Percentiles rank a stretch among this genome's conserved stretches.
Evolutionary conservation across 2,888 invertebrate species (phyloP).

Genomic region (Trachelus troglodyta): DNA sequence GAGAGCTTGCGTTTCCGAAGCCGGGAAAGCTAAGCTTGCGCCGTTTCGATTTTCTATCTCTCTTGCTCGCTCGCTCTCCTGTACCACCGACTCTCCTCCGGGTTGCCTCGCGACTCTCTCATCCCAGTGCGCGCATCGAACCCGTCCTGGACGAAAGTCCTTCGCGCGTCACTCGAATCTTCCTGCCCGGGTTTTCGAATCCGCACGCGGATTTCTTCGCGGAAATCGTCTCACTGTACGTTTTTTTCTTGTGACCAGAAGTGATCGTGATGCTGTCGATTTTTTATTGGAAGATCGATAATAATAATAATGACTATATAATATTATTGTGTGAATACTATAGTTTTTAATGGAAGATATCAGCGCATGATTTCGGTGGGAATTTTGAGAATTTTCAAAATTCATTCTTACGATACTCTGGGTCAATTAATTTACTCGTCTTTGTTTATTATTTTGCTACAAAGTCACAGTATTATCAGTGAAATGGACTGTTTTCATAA

Average conservation of each 20-base stretch:
- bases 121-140: slow-evolving; percentile 65
- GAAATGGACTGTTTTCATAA: no score
- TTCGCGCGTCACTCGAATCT: slow-evolving; percentile 34
- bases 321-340: not conserved
- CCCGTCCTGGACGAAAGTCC: slow-evolving; percentile 67
- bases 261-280: not conserved
- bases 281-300: not conserved
- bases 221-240: not conserved
- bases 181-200: slow-evolving; percentile 2
- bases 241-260: not conserved
- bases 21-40: slow-evolving; percentile 11
- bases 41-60: slow-evolving; percentile 27
- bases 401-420: not conserved
- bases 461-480: not conserved
- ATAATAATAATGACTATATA: not conserved
- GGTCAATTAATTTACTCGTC: not conserved
- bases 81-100: slow-evolving; percentile 40
- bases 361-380: not conserved
- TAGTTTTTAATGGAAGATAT: not conserved
- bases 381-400: not conserved
- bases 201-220: not conserved
- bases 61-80: slow-evolving; percentile 49
- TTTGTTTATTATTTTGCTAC: not conserved
- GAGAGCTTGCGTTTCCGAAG: slow-evolving; percentile 11
- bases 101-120: slow-evolving; percentile 19